Evolutionary conservation across 1,140 invertebrate species (phyloP), one percentile per base, ranked within the genome.

Genomic region (Zelostemma sp.): DNA sequence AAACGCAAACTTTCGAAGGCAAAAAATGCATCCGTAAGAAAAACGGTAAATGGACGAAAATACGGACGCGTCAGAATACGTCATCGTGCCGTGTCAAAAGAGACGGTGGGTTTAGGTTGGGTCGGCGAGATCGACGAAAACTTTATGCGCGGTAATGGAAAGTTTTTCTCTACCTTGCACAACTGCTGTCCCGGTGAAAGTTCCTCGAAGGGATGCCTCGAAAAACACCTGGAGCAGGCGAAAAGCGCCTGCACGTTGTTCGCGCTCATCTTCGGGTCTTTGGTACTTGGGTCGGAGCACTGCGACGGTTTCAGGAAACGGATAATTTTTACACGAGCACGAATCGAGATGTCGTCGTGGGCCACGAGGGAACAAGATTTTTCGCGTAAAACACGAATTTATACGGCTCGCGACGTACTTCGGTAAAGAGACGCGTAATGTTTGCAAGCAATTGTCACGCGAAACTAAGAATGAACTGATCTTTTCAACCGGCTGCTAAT

Each of bases 151-250:
- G 21, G 8, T 3, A 25, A 25, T 25, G 21, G 3, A 25, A 35
- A 56, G 6, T 16, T n/a, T 18, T 47, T 16, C 76, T 86, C 87
- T 88, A 97, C 96, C 92, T 97, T 97, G 88, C 96, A 98, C 74
- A 98, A 89, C 82, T 98, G 96, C 87, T 97, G 95, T 28, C 95
- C 95, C 61, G 94, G 89, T 55, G 95, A 97, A 68, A 98, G 88
- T 85, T 98, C 96, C 83, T 98, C 96, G 85, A 97, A 98, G 47
- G 95, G 95, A 87, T 97, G 94, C 77, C 95, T 89, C 57, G 93
- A 93, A 83, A 97, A 97, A 87, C 96, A 98, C 81, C 93, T 92
- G 49, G 96, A 97, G 87, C 96, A 98, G 35, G 96, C 95, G 87
- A 97, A 98, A 66, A 97, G 87, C 59, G 90, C 88, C 46, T 82